Evolutionary conservation across 2,797 vertebrate species (phyloP).

Genomic region (Anomalospiza imberbis): DNA sequence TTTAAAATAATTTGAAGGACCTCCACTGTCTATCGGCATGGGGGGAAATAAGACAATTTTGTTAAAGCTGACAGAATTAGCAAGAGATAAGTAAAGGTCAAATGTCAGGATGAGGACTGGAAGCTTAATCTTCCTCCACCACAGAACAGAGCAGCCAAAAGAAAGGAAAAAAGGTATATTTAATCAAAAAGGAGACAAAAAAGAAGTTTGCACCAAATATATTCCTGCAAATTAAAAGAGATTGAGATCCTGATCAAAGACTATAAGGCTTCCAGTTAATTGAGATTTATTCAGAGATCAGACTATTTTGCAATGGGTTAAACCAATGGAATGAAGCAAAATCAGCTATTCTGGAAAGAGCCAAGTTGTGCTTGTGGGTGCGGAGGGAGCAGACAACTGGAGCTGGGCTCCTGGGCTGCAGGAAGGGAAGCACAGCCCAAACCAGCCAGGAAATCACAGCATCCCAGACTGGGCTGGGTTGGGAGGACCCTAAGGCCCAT

Average conservation of each 20-base stretch:
- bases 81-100: conserved; percentile 4
- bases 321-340: not conserved
- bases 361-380: not conserved
- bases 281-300: not conserved
- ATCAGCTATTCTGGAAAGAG: too few species aligned
- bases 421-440: not conserved
- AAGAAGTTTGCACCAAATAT: not conserved
- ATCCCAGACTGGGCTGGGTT: rapidly evolving
- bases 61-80: conserved; percentile 10
- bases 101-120: not conserved
- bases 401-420: not conserved
- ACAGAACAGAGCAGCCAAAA: not conserved
- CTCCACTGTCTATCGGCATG: not conserved
- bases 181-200: not conserved
- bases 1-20: not conserved
- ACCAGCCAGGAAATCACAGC: not conserved
- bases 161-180: not conserved
- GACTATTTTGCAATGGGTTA: not conserved
- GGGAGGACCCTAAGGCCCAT: not conserved
- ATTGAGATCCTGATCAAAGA: not conserved
- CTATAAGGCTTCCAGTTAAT: not conserved
- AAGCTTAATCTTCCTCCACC: not conserved
- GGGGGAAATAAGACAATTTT: not conserved
- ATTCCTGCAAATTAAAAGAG: not conserved
- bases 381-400: not conserved